Evolutionary conservation across 2,888 invertebrate genomes (phyloP).

Genomic region (Stenichneumon culpator): DNA sequence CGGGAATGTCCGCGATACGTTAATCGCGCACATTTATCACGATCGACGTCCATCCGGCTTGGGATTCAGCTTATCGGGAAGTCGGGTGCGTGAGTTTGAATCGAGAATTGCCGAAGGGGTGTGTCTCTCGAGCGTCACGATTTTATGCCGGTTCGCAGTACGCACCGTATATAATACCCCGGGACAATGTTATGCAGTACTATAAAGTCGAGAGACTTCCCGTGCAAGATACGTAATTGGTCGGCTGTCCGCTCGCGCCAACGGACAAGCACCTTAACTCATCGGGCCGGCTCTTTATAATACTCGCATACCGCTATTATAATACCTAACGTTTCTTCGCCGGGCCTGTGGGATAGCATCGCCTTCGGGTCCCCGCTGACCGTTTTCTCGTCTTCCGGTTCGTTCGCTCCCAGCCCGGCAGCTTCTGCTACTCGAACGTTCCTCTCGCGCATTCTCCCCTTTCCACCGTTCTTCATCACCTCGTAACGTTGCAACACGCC

Average conservation of each 20-base stretch:
- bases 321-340: slow-evolving; percentile 66
- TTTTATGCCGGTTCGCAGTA: slow-evolving; percentile 16
- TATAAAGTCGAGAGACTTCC: slow-evolving; percentile 55
- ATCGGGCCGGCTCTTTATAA: slow-evolving; percentile 60
- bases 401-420: slow-evolving; percentile 55
- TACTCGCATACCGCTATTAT: slow-evolving; percentile 59
- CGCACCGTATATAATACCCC: background rate
- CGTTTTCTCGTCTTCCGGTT: slow-evolving; percentile 65
- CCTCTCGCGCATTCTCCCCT: slow-evolving; percentile 11
- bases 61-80: slow-evolving; percentile 17
- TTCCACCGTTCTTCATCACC: slow-evolving; percentile 24
- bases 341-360: slow-evolving; percentile 56
- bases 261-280: slow-evolving; percentile 61
- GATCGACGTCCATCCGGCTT: background rate
- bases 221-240: slow-evolving; percentile 57
- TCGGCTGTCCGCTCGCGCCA: slow-evolving; percentile 62
- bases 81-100: slow-evolving; percentile 26
- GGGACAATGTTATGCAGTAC: slow-evolving; percentile 32
- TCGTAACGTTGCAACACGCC: slow-evolving; percentile 57
- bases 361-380: slow-evolving; percentile 54
- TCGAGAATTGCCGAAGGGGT: slow-evolving; percentile 22
- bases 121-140: slow-evolving; percentile 41
- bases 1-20: background rate
- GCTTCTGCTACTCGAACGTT: slow-evolving; percentile 42
- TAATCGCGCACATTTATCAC: slow-evolving; percentile 15